Base-by-base conservation (phyloP, 2,797 vertebrate genomes). In the Brachymystax lenok region DNA sequence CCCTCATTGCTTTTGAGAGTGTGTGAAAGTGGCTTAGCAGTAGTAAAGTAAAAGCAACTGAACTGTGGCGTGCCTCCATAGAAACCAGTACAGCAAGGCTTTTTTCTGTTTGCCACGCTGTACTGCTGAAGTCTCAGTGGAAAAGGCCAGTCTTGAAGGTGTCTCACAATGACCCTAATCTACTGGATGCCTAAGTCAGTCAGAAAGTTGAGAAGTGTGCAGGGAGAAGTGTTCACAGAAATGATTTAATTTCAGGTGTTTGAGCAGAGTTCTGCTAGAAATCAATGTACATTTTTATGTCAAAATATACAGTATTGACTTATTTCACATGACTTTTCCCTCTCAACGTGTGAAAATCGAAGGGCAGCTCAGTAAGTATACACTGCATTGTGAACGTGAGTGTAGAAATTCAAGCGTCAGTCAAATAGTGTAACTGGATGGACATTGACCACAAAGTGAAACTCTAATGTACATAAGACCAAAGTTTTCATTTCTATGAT, bases 11-110 rank as follows among this genome's bases (percentile, higher is more conserved):
- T 83, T 79, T 67, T 28, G 72, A 83, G n/a, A 12, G 81, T 76
- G 78, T 85, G 82, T 79, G 74, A 84, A 84, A 85, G 81, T 82
- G 80, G 82, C 75, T 87, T 83, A 78, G 81, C 78, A 63, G 80
- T 66, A 76, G 84, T 81, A 78, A 78, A 83, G 87, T 56, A 27
- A 69, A 79, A 79, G 76, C 74, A 78, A 69, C 73, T 85, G 79
- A 88, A 85, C 82, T 83, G 17, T 0, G 52, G 79, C 71, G 33
- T 81, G 76, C 16, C 76, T 80, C 54, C 33, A 63, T 70, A 69
- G 71, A 24, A 74, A 75, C 77, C 69, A 77, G 70, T 68, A 14
- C 13, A 69, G 75, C 82, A 73, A 56, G 83, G 77, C 30, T 72
- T 59, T 71, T 71, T 21, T 24, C 24, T 50, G 66, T 28, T 78